phyloP scores from a whole-genome alignment of 2,797 vertebrate species.

The Danio choprae region DNA sequence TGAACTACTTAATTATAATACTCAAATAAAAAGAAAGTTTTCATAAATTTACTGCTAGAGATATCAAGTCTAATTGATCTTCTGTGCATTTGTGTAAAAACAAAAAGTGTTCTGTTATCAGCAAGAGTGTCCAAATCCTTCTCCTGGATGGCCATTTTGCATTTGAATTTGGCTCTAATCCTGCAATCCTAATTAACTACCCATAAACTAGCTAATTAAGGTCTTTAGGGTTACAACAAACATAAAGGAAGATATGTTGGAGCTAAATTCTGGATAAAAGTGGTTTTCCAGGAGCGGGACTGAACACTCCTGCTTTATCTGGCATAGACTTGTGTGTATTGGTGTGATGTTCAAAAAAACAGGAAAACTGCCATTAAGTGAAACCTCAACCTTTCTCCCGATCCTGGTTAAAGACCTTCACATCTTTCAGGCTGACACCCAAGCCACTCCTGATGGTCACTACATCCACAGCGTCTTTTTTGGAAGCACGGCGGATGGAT shows the following conservation, averaged over 20 bases:
- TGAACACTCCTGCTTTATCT: background rate
- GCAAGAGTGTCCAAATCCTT: background rate
- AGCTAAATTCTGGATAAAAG: background rate
- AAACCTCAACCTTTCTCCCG: slow-evolving; percentile 86
- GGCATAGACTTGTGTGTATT: background rate
- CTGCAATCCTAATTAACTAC: background rate
- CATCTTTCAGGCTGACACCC: slow-evolving; percentile 86
- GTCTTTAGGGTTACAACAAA: background rate
- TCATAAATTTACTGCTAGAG: background rate
- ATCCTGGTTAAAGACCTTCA: slow-evolving; percentile 87
- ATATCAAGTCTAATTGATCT: background rate
- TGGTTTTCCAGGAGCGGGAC: background rate
- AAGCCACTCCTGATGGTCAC: slow-evolving; percentile 84
- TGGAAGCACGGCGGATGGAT: slow-evolving; percentile 85
- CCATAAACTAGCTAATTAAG: background rate
- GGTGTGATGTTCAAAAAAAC: slow-evolving; percentile 23
- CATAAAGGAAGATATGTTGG: background rate
- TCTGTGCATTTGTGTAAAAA: background rate
- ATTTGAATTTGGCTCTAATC: background rate
- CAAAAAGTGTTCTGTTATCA: background rate
- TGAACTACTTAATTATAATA: background rate
- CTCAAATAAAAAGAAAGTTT: background rate
- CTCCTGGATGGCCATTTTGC: background rate
- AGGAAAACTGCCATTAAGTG: slow-evolving; percentile 68
- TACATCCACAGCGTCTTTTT: slow-evolving; percentile 81